Base-by-base conservation (phyloP, 2,797 vertebrate genomes). In the Liparis tanakae region DNA sequence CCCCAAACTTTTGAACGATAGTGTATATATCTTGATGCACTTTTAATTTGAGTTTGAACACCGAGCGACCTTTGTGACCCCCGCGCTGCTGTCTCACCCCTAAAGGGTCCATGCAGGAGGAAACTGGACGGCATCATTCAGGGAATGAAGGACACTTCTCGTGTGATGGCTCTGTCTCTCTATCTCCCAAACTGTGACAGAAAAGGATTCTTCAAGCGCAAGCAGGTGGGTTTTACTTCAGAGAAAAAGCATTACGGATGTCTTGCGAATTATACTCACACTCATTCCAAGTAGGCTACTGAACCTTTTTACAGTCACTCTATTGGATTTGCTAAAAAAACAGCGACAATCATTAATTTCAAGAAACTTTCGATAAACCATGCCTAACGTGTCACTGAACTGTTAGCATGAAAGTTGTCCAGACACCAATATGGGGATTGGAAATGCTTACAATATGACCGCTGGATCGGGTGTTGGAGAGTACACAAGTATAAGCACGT, bases 141-240 rank as follows among this genome's bases (percentile, higher is more conserved):
- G 89, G 95, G 96, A 76, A 95, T 99, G 91, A 99, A 99, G 88
- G 95, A 96, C 76, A 97, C 96, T 50, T 96, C 97, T 59, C 94
- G 96, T 48, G 94, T 99, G 81, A 95, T 98, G 77, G 89, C 95
- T 65, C 94, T 96, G 37, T 96, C 97, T 0, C 94, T 99, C 78
- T 98, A 99, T 81, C 96, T 99, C 78, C 98, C 98, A 85, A 99
- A 99, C 94, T 99, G 98, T 0, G 98, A 99, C 94, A 96, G 95
- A 75, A 98, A 97, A 86, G 98, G 98, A 41, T 98, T 98, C 94
- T 99, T 98, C 93, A 99, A 99, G 89, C 96, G 97, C 88, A 99
- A 99, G 91, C 98, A 99, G 96, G 98, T 98, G 74, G 13, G 81
- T 54, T 22, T 20, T 9, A 6, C 9, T 30, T n/a, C n/a, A n/a